phyloP scores from a whole-genome alignment of 2,888 invertebrate species.

The Drosophila colorata region DNA sequence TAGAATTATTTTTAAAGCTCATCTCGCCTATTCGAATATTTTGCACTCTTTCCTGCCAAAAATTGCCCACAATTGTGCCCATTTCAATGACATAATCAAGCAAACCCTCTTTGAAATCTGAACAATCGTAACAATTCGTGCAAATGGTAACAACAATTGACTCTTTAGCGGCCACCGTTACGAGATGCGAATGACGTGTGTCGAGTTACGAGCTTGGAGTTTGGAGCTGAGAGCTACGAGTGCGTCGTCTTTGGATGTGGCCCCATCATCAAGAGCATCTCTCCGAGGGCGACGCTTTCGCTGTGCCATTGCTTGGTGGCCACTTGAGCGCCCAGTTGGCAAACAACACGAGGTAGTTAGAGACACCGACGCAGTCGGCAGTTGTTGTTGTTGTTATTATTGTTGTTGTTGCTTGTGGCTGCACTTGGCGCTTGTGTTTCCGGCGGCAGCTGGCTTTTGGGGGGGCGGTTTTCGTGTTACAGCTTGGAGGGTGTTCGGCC shows the following conservation, averaged over 20 bases:
- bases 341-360: constrained; percentile 11
- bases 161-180: constrained; percentile 13
- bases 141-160: constrained; percentile 47
- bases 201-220: constrained; percentile 8
- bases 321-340: constrained; percentile 49
- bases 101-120: constrained; percentile 15
- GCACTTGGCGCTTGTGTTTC: constrained; percentile 51
- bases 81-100: constrained; percentile 44
- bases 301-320: constrained; percentile 41
- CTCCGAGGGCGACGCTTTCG: constrained; percentile 59
- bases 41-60: too few species aligned
- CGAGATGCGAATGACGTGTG: constrained; percentile 25
- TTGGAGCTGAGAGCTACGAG: not conserved
- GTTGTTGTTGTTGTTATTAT: constrained; percentile 14
- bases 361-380: constrained; percentile 11
- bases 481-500: constrained; percentile 36
- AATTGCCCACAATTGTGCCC: not conserved
- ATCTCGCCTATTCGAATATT: too few species aligned
- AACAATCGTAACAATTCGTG: constrained; percentile 50
- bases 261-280: constrained; percentile 32
- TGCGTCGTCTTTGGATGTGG: constrained; percentile 14
- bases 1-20: too few species aligned
- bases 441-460: constrained; percentile 30
- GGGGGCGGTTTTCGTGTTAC: constrained; percentile 26
- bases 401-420: constrained; percentile 14